Percentiles rank a stretch among this genome's conserved stretches.
These are phyloP conservation scores for Ameiurus melas DNA, from an alignment of 2,113 vertebrate species.

Conservation along the genomic window DNA sequence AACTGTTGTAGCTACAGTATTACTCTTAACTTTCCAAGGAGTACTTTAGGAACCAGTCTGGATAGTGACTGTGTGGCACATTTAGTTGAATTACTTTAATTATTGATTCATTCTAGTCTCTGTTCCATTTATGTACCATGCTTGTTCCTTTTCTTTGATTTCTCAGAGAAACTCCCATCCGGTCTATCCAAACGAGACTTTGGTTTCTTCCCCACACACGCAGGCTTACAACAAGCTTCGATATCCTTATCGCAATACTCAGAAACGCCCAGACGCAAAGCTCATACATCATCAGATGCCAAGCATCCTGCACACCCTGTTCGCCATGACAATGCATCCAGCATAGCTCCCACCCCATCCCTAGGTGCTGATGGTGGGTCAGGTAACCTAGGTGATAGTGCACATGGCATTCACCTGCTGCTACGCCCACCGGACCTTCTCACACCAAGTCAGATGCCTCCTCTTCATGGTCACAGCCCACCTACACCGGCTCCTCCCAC, in stretches of 20 bases:
- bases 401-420: conserved; percentile 76
- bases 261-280: conserved; percentile 32
- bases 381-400: conserved; percentile 62
- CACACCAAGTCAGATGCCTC: conserved; percentile 72
- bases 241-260: conserved; percentile 43
- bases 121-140: not conserved
- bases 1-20: not conserved
- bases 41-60: not conserved
- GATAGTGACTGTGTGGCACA: not conserved
- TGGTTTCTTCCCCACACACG: conserved; percentile 27
- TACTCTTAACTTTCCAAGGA: not conserved
- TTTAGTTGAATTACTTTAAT: not conserved
- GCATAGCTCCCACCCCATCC: conserved; percentile 50
- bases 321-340: conserved; percentile 51
- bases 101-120: not conserved
- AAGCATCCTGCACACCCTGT: conserved; percentile 44
- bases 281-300: conserved; percentile 23
- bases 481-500: conserved; percentile 71
- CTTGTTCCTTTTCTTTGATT: not conserved
- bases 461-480: conserved; percentile 62
- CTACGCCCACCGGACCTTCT: conserved; percentile 71
- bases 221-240: conserved; percentile 46
- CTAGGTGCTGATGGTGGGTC: conserved; percentile 42
- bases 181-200: conserved; percentile 31
- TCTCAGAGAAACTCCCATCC: conserved; percentile 42